Evolutionary conservation across 2,113 vertebrate genomes (phyloP).

Genomic region (Pogona vitticeps): DNA sequence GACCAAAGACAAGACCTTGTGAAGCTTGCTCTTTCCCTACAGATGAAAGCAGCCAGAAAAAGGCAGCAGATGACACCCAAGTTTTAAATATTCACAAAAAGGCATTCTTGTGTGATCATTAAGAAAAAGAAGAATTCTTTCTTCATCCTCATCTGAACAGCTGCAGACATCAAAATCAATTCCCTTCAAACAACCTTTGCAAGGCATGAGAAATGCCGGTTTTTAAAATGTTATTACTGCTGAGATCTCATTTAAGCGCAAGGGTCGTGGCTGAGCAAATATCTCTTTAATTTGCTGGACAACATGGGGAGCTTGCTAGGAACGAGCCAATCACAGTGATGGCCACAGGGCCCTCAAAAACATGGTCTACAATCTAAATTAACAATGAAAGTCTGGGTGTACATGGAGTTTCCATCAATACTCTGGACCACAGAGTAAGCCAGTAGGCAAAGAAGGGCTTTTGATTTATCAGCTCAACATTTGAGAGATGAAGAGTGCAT

Average conservation of each 20-base stretch:
- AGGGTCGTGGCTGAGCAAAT: background rate
- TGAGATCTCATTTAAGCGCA: background rate
- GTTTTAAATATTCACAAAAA: background rate
- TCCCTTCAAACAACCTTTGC: background rate
- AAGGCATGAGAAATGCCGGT: background rate
- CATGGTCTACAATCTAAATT: background rate
- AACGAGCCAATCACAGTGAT: background rate
- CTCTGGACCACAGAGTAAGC: background rate
- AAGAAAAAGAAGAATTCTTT: background rate
- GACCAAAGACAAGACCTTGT: background rate
- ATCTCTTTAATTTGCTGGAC: conserved; percentile 16
- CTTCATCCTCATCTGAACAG: background rate
- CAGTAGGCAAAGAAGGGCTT: background rate
- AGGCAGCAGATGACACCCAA: background rate
- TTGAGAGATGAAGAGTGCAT: background rate
- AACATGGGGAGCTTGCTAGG: background rate
- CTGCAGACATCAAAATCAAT: background rate
- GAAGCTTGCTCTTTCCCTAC: background rate
- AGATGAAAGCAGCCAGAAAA: background rate
- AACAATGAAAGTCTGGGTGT: background rate
- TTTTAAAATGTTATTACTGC: conserved; percentile 4
- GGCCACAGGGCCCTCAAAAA: background rate
- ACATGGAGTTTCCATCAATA: background rate
- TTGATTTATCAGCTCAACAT: background rate
- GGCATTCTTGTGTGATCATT: background rate